phyloP scores from a whole-genome alignment of 2,888 invertebrate species.

The Sisyra terminalis region DNA sequence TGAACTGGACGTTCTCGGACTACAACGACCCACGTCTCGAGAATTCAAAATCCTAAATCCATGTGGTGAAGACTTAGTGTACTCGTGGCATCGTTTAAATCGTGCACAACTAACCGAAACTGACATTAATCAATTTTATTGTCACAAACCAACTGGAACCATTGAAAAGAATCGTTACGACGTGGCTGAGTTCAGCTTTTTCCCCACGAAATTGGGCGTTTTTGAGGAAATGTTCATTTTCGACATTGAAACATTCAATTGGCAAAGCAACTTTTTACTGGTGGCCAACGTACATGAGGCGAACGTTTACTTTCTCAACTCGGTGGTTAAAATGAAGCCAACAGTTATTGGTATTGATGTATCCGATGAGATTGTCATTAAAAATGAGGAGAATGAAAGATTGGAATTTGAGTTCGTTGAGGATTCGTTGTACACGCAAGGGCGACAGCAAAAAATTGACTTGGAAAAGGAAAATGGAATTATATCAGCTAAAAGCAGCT shows the following conservation, averaged over 20 bases:
- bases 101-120: slow-evolving; percentile 10
- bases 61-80: slow-evolving; percentile 25
- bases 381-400: slow-evolving; percentile 35
- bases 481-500: slow-evolving; percentile 29
- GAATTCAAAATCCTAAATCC: slow-evolving; percentile 2
- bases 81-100: slow-evolving; percentile 17
- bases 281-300: slow-evolving; percentile 48
- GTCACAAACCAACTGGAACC: slow-evolving; percentile 37
- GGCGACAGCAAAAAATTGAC: slow-evolving; percentile 31
- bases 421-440: slow-evolving; percentile 35
- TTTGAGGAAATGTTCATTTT: slow-evolving; percentile 53
- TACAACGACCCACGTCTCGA: slow-evolving; percentile 22
- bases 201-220: slow-evolving; percentile 40
- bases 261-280: slow-evolving; percentile 38
- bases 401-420: slow-evolving; percentile 35
- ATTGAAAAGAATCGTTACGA: slow-evolving; percentile 40
- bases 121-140: slow-evolving; percentile 33
- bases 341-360: slow-evolving; percentile 39
- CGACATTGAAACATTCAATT: slow-evolving; percentile 35
- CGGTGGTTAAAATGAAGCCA: slow-evolving; percentile 40
- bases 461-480: slow-evolving; percentile 34
- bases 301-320: slow-evolving; percentile 37
- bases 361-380: slow-evolving; percentile 27
- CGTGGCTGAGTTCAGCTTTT: slow-evolving; percentile 44
- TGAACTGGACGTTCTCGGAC: slow-evolving; percentile 47